A percentile compares a stretch with the other conserved stretches of the same genome.
Conservation (phyloP, 2,113 vertebrate species). For the Carollia perspicillata region DNA sequence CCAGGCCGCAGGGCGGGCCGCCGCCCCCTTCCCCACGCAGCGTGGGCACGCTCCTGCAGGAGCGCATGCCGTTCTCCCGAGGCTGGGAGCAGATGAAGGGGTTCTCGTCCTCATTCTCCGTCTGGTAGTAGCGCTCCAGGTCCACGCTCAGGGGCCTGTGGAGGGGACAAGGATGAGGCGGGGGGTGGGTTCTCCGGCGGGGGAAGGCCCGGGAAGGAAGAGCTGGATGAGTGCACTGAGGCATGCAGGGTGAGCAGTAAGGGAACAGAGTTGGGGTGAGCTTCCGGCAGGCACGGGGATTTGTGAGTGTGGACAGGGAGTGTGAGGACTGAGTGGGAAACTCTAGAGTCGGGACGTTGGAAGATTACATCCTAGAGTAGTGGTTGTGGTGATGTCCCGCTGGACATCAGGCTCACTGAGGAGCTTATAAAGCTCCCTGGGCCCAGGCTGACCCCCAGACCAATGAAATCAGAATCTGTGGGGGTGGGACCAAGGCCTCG, state of each 20-base stretch:
- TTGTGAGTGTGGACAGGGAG: not conserved
- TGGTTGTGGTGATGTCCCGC: no score
- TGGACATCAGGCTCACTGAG: not conserved
- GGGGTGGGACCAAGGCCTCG: no score
- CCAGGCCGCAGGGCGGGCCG: constrained; percentile 88
- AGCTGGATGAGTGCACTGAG: not conserved
- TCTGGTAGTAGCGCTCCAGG: constrained; percentile 93
- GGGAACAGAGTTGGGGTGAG: not conserved
- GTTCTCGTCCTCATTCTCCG: constrained; percentile 95
- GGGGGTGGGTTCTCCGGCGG: not conserved
- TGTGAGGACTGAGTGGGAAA: not conserved
- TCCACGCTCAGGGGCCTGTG: constrained; percentile 87
- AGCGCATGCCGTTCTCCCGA: constrained; percentile 93
- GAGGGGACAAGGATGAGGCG: not conserved
- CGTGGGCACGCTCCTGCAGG: constrained; percentile 89
- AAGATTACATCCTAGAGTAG: not conserved
- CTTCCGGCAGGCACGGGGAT: not conserved
- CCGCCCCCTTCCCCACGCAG: constrained; percentile 84
- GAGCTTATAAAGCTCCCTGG: not conserved
- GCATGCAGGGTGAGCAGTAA: not conserved
- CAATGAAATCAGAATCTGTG: not conserved
- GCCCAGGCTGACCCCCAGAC: not conserved
- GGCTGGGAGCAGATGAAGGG: constrained; percentile 98
- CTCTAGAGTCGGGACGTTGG: not conserved
- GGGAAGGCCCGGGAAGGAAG: not conserved